A percentile compares a stretch with the other conserved stretches of the same genome.
phyloP scores from a whole-genome alignment of 2,888 invertebrate species.

The Salpingus planirostris region DNA sequence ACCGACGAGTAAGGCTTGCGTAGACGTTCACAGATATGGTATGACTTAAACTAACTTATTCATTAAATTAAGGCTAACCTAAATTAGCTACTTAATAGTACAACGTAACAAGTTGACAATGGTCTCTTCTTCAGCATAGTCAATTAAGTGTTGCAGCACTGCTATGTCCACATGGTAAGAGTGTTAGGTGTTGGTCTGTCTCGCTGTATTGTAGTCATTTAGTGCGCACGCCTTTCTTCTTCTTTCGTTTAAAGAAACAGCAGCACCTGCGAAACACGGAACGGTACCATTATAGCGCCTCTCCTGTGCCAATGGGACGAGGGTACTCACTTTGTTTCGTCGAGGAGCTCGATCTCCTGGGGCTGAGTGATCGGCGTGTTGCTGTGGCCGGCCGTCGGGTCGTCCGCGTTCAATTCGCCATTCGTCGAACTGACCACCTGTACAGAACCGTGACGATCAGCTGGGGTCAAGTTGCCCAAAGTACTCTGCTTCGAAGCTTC shows the following conservation, averaged over 20 bases:
- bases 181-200: conserved; percentile 42
- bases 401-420: conserved; percentile 90
- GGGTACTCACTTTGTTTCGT: conserved; percentile 89
- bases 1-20: conserved; percentile 37
- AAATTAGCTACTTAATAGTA: conserved; percentile 37
- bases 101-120: conserved; percentile 37
- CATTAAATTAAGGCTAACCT: conserved; percentile 40
- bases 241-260: conserved; percentile 98
- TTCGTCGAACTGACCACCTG: conserved; percentile 98
- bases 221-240: conserved; percentile 69
- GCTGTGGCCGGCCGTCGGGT: conserved; percentile 93
- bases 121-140: conserved; percentile 27
- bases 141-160: conserved; percentile 37
- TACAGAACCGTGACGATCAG: conserved; percentile 94
- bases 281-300: too few relatives aligned
- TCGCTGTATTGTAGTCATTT: conserved; percentile 45
- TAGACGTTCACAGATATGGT: conserved; percentile 38
- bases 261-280: conserved; percentile 96
- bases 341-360: conserved; percentile 89
- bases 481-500: conserved; percentile 77
- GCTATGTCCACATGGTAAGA: conserved; percentile 41
- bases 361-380: conserved; percentile 92
- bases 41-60: conserved; percentile 37
- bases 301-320: conserved; percentile 29
- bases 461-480: conserved; percentile 81